These are phyloP conservation scores for Chelonoidis abingdonii DNA, from an alignment of 2,113 vertebrate species.

Conservation along the genomic window DNA sequence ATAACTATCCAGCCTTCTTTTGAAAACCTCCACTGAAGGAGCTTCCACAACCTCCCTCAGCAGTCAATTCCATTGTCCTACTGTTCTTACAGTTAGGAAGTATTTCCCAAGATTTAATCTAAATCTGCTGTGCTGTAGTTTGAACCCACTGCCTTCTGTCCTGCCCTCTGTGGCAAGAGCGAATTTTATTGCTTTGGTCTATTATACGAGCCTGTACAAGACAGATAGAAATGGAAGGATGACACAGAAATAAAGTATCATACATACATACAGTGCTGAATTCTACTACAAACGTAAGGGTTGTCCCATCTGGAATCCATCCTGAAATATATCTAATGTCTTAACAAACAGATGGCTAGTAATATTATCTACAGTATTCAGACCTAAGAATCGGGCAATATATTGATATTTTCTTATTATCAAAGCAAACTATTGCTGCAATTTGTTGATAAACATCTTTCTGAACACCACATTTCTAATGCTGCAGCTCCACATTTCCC, in stretches of 20 bases:
- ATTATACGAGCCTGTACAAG: not conserved
- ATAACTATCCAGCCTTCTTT: not conserved
- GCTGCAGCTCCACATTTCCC: not conserved
- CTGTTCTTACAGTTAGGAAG: not conserved
- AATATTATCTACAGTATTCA: not conserved
- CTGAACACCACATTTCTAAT: not conserved
- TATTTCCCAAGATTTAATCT: not conserved
- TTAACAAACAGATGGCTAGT: not conserved
- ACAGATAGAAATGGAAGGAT: not conserved
- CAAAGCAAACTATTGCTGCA: not conserved
- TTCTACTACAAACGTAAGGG: not conserved
- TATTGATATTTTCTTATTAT: not conserved
- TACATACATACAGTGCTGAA: not conserved
- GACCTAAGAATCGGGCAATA: not conserved
- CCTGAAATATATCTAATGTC: not conserved
- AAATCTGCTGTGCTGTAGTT: not conserved
- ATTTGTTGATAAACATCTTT: not conserved
- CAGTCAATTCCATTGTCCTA: not conserved
- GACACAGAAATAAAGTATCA: not conserved
- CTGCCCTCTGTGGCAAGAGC: not conserved
- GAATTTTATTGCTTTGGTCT: not conserved
- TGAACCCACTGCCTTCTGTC: not conserved
- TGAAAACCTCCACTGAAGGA: not conserved
- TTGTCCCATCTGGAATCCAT: not conserved
- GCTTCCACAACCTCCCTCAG: not conserved